Percentiles rank a stretch among this genome's conserved stretches.
Evolutionary conservation across 2,797 vertebrate genomes (phyloP).

Genomic region (Anisognathus igniventris): DNA sequence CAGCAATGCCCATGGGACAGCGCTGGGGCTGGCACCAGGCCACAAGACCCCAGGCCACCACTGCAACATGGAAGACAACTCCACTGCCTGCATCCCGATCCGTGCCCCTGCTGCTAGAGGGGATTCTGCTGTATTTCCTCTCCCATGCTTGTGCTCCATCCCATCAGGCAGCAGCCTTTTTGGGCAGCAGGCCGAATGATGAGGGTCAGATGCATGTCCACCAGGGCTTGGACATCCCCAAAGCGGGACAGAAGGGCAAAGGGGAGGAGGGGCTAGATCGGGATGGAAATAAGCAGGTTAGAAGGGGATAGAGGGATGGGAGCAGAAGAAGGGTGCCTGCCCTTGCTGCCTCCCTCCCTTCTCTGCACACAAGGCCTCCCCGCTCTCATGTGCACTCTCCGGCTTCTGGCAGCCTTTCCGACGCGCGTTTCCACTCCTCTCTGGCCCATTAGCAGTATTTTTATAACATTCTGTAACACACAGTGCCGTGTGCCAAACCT

Average conservation of each 20-base stretch:
- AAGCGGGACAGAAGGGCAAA: neutral
- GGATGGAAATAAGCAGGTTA: neutral
- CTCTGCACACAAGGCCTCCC: slow-evolving; percentile 43
- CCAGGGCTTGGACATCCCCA: neutral
- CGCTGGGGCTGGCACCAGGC: neutral
- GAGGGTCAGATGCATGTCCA: neutral
- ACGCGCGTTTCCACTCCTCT: slow-evolving; percentile 28
- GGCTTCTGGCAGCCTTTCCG: slow-evolving; percentile 43
- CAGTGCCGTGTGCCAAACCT: slow-evolving; percentile 54
- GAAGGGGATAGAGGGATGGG: neutral
- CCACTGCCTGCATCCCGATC: neutral
- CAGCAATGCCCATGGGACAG: neutral
- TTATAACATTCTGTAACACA: slow-evolving; percentile 64
- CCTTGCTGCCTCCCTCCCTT: slow-evolving; percentile 15
- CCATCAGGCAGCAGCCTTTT: neutral
- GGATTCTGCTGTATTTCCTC: neutral
- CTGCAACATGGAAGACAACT: accelerated
- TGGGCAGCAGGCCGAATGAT: accelerated
- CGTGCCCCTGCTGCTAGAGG: neutral
- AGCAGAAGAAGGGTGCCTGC: neutral
- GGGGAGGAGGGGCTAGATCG: accelerated
- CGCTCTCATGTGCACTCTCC: neutral
- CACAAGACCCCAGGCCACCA: accelerated
- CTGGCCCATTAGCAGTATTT: slow-evolving; percentile 59
- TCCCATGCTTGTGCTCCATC: neutral